Base-by-base conservation (phyloP, 2,113 vertebrate species). In the Tinamus guttatus region DNA sequence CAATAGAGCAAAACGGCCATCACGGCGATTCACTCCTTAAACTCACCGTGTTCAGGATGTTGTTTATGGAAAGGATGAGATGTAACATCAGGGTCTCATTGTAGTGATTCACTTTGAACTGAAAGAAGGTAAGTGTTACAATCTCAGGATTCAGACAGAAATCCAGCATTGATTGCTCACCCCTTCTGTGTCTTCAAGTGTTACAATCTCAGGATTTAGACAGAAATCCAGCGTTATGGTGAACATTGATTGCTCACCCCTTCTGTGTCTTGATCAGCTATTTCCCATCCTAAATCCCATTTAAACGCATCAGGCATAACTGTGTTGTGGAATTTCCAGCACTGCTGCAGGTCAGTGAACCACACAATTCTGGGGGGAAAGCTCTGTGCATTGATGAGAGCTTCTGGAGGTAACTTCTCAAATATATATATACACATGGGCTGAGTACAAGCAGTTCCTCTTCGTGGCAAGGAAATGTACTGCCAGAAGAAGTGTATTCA, bases 11-110 rank as follows among this genome's bases (percentile, higher is more conserved):
- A 64, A 77, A 41, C 0, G 0, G 49, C 9, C 3, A 7, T 28
- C 4, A 2, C n/a, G 51, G 65, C 40, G 28, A 40, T 40, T 20
- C 4, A 0, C 0, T 56, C 71, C 51, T 58, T 70, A 70, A 43
- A 58, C 45, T 76, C 58, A 41, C 47, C 5, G 5, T 43, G 77
- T 83, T 93, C 58, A 63, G 63, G 77, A 83, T 25, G 25, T 54
- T 76, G 75, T 83, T 86, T 25, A 34, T 63, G 68, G 77, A 68
- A 25, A 60, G 6, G n/a, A 93, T 20, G 41, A 64, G 47, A 41
- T 70, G 49, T 4, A 87, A 24, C 80, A 81, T 65, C 24, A 13
- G 15, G 14, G 40, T 83, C 75, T 94, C 7, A 0, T 76, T 89
- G 58, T 54, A 41, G 47, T 15, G 13, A 15, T 76, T 52, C 16